Conservation (phyloP, 2,888 invertebrate species). For the Cantharis nigra region DNA sequence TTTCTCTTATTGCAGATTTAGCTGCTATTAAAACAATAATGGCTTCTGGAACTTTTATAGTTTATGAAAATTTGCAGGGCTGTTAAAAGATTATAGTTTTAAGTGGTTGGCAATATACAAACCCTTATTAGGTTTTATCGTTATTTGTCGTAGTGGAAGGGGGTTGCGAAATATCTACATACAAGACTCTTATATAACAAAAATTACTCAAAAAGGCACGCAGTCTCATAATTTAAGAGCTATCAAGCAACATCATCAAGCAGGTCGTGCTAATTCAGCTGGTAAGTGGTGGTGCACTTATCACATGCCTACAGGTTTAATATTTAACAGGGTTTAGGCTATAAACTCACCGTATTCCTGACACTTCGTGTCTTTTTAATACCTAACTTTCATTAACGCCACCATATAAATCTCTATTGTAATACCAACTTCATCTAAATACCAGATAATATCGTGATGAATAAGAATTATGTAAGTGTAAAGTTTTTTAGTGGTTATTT, state of each 20-base stretch:
- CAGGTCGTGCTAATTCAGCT: constrained; percentile 46
- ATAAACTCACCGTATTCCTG: constrained; percentile 46
- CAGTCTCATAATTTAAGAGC: constrained; percentile 49
- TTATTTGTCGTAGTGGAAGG: constrained; percentile 1
- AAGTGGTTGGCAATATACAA: constrained; percentile 1
- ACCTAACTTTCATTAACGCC: constrained; percentile 55
- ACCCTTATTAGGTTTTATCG: constrained; percentile 2
- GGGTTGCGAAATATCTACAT: constrained; percentile 5
- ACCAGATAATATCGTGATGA: constrained; percentile 50
- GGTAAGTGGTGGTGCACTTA: constrained; percentile 53
- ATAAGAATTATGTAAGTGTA: constrained; percentile 50
- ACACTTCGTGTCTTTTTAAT: constrained; percentile 53
- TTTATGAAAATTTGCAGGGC: neutral
- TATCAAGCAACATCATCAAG: constrained; percentile 46
- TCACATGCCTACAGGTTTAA: constrained; percentile 53
- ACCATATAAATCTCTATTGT: constrained; percentile 55
- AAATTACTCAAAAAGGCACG: constrained; percentile 48
- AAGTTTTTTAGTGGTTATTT: constrained; percentile 41
- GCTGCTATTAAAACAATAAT: neutral
- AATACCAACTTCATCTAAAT: constrained; percentile 50
- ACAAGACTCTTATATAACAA: constrained; percentile 28
- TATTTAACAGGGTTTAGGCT: constrained; percentile 50
- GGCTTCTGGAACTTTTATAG: neutral
- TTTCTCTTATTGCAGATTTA: neutral
- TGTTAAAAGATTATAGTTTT: neutral